Conservation (phyloP, 2,113 vertebrate species). For the Hydropotes inermis region DNA sequence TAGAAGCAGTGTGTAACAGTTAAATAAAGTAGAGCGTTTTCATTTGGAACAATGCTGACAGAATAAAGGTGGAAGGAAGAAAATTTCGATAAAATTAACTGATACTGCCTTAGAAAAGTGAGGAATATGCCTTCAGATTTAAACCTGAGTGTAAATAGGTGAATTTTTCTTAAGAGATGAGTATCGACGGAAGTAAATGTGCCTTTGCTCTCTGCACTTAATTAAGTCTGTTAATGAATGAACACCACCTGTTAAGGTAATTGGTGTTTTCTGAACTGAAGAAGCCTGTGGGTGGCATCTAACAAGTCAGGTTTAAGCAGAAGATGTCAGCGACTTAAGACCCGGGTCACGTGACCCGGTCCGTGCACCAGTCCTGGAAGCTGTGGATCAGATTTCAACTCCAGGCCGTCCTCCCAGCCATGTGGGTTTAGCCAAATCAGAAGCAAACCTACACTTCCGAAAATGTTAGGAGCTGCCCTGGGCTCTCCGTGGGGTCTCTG, state of each 20-base stretch:
- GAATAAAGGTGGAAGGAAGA: neutral
- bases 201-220: neutral
- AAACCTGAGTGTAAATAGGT: neutral
- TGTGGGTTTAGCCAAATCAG: neutral
- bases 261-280: neutral
- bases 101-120: neutral
- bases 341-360: slow-evolving; percentile 3
- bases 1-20: neutral
- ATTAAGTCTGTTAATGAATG: neutral
- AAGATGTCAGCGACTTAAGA: slow-evolving; percentile 22
- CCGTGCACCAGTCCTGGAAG: neutral
- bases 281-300: neutral
- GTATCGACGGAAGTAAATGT: neutral
- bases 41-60: neutral
- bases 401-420: neutral
- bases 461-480: neutral
- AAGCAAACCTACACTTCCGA: neutral
- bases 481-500: neutral
- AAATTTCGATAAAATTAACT: neutral
- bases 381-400: slow-evolving; percentile 56
- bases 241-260: neutral
- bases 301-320: neutral
- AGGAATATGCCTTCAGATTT: neutral
- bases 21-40: neutral
- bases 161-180: neutral